These are phyloP conservation scores for Tauraco erythrolophus DNA, from an alignment of 2,113 vertebrate species.

Conservation along the genomic window DNA sequence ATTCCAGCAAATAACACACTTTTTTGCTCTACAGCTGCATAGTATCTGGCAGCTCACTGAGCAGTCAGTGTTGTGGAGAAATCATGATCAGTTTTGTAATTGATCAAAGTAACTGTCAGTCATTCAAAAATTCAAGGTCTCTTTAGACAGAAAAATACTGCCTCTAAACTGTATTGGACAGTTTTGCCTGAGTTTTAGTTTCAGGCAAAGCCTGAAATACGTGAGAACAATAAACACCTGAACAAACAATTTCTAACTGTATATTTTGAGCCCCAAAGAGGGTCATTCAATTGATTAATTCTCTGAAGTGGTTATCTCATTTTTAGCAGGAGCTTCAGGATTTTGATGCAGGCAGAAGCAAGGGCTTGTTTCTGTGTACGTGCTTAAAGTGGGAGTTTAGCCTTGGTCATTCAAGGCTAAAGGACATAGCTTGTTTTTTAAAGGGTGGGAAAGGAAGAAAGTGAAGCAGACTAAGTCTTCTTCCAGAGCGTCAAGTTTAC, in stretches of 20 bases:
- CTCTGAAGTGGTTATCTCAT: background rate
- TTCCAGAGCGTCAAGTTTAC: background rate
- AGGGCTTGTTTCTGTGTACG: background rate
- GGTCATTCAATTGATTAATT: background rate
- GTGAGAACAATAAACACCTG: background rate
- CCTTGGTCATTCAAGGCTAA: background rate
- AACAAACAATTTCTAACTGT: background rate
- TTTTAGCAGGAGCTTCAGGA: background rate
- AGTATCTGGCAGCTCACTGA: slow-evolving; percentile 4
- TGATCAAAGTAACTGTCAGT: background rate
- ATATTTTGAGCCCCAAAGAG: background rate
- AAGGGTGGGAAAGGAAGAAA: background rate
- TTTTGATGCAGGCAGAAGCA: background rate
- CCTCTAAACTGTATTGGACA: background rate
- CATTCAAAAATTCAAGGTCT: background rate
- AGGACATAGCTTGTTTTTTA: background rate
- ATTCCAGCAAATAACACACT: slow-evolving; percentile 38
- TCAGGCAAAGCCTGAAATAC: background rate
- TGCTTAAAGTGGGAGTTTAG: background rate
- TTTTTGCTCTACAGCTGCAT: slow-evolving; percentile 17
- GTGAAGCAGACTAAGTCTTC: background rate
- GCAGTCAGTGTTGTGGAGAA: slow-evolving; percentile 12
- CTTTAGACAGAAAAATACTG: background rate
- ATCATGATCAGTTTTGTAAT: background rate
- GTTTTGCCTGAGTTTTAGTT: background rate